Conservation (phyloP, 2,113 vertebrate species). For the Apteryx mantelli region DNA sequence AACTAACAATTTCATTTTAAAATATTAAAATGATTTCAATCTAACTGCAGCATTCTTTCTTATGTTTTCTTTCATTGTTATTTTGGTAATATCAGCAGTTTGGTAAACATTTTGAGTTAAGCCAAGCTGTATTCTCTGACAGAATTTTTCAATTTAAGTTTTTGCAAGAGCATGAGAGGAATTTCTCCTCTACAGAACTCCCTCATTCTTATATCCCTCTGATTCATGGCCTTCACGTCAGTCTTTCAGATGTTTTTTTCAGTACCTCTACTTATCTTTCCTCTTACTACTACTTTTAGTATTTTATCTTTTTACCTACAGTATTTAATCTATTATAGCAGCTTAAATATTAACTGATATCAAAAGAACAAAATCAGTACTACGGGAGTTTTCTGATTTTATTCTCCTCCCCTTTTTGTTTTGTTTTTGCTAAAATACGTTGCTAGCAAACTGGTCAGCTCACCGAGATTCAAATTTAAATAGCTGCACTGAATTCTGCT, state of each 20-base stretch:
- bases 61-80: background rate
- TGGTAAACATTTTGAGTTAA: background rate
- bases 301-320: background rate
- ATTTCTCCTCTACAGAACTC: background rate
- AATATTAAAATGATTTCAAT: background rate
- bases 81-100: background rate
- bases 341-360: background rate
- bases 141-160: background rate
- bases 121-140: background rate
- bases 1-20: background rate
- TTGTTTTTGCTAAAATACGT: background rate
- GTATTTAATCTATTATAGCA: background rate
- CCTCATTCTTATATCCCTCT: background rate
- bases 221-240: background rate
- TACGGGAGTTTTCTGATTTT: background rate
- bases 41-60: background rate
- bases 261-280: background rate
- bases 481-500: background rate
- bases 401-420: background rate
- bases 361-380: background rate
- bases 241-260: background rate
- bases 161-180: background rate
- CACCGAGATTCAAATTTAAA: background rate
- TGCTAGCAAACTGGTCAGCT: background rate
- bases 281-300: background rate